Percentiles rank a stretch among this genome's conserved stretches.
Conservation (phyloP, 1,140 invertebrate species). For the Pteromalus puparum region DNA sequence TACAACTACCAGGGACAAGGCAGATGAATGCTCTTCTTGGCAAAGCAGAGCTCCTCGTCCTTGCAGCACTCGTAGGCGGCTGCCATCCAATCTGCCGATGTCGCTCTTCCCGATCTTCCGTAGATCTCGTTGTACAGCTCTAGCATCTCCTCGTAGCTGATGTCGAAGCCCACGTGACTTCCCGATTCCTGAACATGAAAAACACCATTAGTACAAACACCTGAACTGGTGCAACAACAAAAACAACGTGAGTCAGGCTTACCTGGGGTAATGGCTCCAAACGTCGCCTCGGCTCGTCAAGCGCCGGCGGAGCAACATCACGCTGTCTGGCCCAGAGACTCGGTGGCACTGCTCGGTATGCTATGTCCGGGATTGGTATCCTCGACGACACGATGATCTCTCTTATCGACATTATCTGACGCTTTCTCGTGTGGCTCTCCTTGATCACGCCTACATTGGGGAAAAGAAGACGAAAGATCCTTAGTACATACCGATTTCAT, state of each 20-base stretch:
- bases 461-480: not conserved
- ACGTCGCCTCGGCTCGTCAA: not conserved
- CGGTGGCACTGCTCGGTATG: not conserved
- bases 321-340: not conserved
- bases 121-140: slow-evolving; percentile 50
- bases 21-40: slow-evolving; percentile 28
- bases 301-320: not conserved
- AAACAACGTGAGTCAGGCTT: not conserved
- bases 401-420: slow-evolving; percentile 41
- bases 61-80: slow-evolving; percentile 47
- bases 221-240: not conserved
- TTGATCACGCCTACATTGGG: not conserved
- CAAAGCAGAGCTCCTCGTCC: slow-evolving; percentile 47
- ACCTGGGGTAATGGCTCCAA: slow-evolving; percentile 22
- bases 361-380: slow-evolving; percentile 5
- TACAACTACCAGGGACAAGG: too few species aligned
- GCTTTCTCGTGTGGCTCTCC: not conserved
- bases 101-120: slow-evolving; percentile 45
- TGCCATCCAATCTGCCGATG: slow-evolving; percentile 22
- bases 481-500: not conserved
- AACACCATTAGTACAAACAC: not conserved
- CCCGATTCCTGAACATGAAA: slow-evolving; percentile 20
- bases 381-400: slow-evolving; percentile 33
- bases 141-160: slow-evolving; percentile 48
- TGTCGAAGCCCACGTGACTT: slow-evolving; percentile 30